phyloP scores from a whole-genome alignment of 2,113 vertebrate species.

The Apeltes quadracus region DNA sequence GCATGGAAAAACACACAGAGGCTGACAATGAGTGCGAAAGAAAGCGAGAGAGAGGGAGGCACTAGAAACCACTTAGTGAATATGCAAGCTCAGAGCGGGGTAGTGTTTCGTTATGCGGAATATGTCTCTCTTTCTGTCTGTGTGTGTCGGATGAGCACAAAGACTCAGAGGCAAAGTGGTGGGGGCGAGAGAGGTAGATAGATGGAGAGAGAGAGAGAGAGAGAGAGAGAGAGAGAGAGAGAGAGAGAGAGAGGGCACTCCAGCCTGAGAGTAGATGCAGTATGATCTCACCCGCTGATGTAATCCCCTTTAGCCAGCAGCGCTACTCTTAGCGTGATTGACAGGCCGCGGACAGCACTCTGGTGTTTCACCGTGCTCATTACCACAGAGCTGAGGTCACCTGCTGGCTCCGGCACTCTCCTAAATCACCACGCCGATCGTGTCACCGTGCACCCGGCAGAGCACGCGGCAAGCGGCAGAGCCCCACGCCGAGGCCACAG shows the following conservation, averaged over 20 bases:
- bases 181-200: conserved; percentile 16
- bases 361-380: conserved; percentile 75
- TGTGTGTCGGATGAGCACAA: conserved; percentile 44
- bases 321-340: conserved; percentile 76
- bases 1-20: conserved; percentile 51
- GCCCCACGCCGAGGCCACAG: conserved; percentile 42
- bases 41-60: conserved; percentile 19
- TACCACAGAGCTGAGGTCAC: conserved; percentile 79
- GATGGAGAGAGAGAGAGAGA: conserved; percentile 12
- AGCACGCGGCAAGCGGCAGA: conserved; percentile 35
- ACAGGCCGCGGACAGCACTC: conserved; percentile 71
- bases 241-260: conserved; percentile 56
- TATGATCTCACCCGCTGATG: conserved; percentile 81
- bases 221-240: conserved; percentile 27
- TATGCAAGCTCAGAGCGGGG: conserved; percentile 34
- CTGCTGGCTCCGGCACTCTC: conserved; percentile 72
- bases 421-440: conserved; percentile 71
- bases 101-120: conserved; percentile 51
- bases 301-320: conserved; percentile 79
- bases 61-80: conserved; percentile 59
- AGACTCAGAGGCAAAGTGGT: conserved; percentile 58
- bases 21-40: conserved; percentile 14
- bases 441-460: conserved; percentile 40
- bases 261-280: conserved; percentile 71
- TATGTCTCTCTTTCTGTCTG: conserved; percentile 18